Base-by-base conservation (phyloP, 2,888 invertebrate species). In the Sisyra terminalis region DNA sequence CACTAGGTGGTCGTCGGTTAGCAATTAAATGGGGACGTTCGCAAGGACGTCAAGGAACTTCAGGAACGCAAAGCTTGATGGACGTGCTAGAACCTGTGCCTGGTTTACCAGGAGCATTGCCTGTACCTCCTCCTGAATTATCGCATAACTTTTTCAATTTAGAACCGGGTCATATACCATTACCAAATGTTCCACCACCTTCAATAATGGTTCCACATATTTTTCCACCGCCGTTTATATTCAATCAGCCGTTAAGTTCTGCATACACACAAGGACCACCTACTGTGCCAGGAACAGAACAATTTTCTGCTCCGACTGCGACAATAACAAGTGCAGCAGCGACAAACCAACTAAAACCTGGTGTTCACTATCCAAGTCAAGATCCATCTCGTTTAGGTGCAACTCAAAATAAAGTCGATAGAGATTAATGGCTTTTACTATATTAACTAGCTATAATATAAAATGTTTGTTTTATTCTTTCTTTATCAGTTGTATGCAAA, bases 11-110 rank as follows among this genome's bases (percentile, higher is more conserved):
- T 0, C 74, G 92, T 48, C 71, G 94, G 39, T 70, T 97, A 2
- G 90, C 90, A n/a, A 93, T 98, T 48, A 93, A 97, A 57, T 98
- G 98, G 98, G 97, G 97, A 1, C 80, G 90, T 53, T 92, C 94
- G 0, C 96, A 96, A 65, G 93, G 81, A 2, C 68, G 78, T 38
- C 72, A 75, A 46, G 66, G 67, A 2, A 55, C 61, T 3, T 56
- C 60, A 1, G 67, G 68, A 5, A 57, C 59, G 1, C 65, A 63
- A 42, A 67, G 69, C 43, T 64, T 69, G 13, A 65, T 62, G 48
- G 71, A 75, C 46, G 65, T 68, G 4, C 60, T 79, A 43, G 82
- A 84, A 53, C 79, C 85, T 0, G 81, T 83, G 1, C 85, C 85
- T 3, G 84, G 86, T 5, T 62, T 86, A 4, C 85, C 85, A 1